Conservation (phyloP, 2,113 vertebrate species). For the Rynchops niger region DNA sequence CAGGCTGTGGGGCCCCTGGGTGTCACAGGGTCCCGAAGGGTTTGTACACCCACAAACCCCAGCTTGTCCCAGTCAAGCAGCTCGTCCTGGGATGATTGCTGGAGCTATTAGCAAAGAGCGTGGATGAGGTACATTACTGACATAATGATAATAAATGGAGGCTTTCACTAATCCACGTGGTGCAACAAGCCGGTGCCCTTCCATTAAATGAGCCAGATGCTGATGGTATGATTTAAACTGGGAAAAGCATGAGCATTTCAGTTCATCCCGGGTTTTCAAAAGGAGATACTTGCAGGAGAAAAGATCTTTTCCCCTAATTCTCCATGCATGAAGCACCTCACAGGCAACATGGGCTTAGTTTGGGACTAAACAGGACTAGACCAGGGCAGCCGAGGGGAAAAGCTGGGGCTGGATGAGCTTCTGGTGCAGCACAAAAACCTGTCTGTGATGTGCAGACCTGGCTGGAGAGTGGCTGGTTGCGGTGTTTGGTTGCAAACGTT, state of each 20-base stretch:
- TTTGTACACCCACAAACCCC: neutral
- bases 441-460: neutral
- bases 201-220: neutral
- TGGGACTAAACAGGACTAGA: neutral
- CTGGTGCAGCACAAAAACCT: neutral
- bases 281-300: neutral
- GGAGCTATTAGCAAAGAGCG: neutral
- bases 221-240: neutral
- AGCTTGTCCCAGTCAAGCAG: neutral
- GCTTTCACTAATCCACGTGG: neutral
- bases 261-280: neutral
- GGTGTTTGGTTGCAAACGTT: neutral
- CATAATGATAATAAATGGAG: neutral
- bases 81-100: neutral
- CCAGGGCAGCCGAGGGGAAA: neutral
- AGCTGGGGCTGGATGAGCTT: neutral
- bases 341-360: neutral
- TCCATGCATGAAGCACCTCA: neutral
- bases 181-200: neutral
- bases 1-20: neutral
- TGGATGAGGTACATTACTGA: neutral
- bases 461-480: neutral
- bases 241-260: neutral
- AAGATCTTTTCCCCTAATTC: neutral
- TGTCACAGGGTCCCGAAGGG: neutral